Conservation (phyloP, 2,113 vertebrate genomes). For the Bubo bubo region DNA sequence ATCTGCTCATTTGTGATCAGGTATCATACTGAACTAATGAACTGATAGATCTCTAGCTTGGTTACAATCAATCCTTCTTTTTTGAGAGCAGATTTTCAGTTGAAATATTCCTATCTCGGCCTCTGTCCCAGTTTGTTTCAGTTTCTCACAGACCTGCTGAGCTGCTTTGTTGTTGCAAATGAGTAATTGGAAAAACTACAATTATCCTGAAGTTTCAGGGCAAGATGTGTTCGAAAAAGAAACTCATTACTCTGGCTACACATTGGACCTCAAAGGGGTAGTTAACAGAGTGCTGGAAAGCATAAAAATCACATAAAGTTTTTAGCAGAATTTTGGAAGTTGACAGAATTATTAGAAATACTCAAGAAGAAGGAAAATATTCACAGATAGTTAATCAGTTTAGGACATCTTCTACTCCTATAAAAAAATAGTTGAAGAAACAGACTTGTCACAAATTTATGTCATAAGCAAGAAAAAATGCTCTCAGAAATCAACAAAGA, state of each 20-base stretch:
- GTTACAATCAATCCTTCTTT: not conserved
- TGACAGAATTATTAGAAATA: not conserved
- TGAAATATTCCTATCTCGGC: not conserved
- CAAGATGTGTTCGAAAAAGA: not conserved
- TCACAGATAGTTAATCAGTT: not conserved
- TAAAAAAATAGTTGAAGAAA: not conserved
- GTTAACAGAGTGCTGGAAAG: not conserved
- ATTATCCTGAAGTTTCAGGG: not conserved
- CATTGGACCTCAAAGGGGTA: not conserved
- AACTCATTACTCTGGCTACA: not conserved
- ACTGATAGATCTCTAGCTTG: not conserved
- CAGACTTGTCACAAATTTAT: not conserved
- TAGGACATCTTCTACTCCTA: not conserved
- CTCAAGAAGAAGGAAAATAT: not conserved
- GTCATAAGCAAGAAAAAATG: not conserved
- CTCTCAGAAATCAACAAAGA: not conserved
- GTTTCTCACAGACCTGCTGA: not conserved
- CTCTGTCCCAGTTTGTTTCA: not conserved
- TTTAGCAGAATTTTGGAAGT: not conserved
- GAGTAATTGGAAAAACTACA: not conserved
- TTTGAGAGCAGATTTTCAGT: not conserved
- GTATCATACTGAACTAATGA: not conserved
- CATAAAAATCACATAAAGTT: not conserved
- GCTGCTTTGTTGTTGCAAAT: not conserved
- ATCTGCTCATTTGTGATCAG: not conserved